Conservation (phyloP, 2,113 vertebrate species). For the Promerops cafer region DNA sequence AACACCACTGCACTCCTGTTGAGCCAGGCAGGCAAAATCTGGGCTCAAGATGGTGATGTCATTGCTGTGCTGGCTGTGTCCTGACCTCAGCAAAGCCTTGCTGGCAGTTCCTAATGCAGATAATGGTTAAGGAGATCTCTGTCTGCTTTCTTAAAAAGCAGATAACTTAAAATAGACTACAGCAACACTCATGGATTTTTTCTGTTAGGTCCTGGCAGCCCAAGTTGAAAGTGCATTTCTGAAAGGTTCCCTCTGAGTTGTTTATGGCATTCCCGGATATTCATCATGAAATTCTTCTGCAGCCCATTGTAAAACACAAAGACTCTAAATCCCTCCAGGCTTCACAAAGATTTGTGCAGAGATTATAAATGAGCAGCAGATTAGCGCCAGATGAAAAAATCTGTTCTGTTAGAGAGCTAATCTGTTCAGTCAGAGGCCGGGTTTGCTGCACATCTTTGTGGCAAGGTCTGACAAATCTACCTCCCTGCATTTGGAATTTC, state of each 20-base stretch:
- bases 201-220: background rate
- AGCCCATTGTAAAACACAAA: slow-evolving; percentile 14
- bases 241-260: background rate
- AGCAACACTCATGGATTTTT: background rate
- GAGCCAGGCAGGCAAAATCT: background rate
- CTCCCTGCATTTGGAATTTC: background rate
- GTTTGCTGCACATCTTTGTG: background rate
- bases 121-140: background rate
- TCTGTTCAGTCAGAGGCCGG: background rate
- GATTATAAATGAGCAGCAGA: slow-evolving; percentile 50
- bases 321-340: slow-evolving; percentile 25
- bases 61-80: background rate
- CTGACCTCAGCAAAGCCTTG: background rate
- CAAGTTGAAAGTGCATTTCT: background rate
- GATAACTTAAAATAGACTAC: background rate
- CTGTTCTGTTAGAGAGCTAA: slow-evolving; percentile 17
- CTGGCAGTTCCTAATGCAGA: background rate
- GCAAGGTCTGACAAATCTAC: background rate
- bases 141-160: slow-evolving; percentile 2
- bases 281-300: slow-evolving; percentile 16
- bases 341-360: slow-evolving; percentile 38
- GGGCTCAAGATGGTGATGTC: background rate
- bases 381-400: slow-evolving; percentile 32
- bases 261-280: background rate
- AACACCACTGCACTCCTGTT: background rate